Conservation (phyloP, 2,797 vertebrate species). For the Chaetodon trifasciatus region DNA sequence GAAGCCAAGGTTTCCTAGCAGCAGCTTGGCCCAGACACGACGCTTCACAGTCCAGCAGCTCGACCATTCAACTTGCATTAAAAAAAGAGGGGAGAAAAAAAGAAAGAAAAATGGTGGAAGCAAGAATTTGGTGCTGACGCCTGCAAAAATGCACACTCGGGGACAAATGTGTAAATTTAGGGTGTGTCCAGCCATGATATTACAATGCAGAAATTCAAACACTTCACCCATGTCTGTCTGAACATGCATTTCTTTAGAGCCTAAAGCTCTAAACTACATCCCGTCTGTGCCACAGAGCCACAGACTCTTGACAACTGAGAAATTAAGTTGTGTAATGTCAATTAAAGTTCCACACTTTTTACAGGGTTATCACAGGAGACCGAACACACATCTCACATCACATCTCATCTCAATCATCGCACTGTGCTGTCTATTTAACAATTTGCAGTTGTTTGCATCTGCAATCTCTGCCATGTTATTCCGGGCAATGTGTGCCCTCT, state of each 20-base stretch:
- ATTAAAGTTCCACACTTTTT: neutral
- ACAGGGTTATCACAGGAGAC: neutral
- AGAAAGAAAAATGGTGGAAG: slow-evolving; percentile 9
- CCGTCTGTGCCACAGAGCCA: slow-evolving; percentile 4
- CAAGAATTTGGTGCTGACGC: slow-evolving; percentile 44
- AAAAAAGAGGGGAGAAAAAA: slow-evolving; percentile 18
- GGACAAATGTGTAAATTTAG: slow-evolving; percentile 39
- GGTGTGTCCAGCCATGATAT: slow-evolving; percentile 7
- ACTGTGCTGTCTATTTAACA: slow-evolving; percentile 4
- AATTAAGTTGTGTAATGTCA: neutral
- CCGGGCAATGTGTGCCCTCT: slow-evolving; percentile 35
- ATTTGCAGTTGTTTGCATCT: slow-evolving; percentile 3
- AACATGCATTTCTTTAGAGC: slow-evolving; percentile 8
- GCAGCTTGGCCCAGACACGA: slow-evolving; percentile 36
- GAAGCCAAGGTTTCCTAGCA: slow-evolving; percentile 35
- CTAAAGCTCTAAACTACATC: neutral
- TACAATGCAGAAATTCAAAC: slow-evolving; percentile 2
- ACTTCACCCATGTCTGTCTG: slow-evolving; percentile 2
- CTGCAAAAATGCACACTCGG: slow-evolving; percentile 27
- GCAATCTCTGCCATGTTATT: slow-evolving; percentile 27
- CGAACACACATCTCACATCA: neutral
- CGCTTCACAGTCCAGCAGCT: slow-evolving; percentile 56
- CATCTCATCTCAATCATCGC: neutral
- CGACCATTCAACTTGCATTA: slow-evolving; percentile 26
- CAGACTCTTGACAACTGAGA: neutral